These are phyloP conservation scores for Centropus bengalensis DNA, from an alignment of 2,113 vertebrate species.

Conservation along the genomic window DNA sequence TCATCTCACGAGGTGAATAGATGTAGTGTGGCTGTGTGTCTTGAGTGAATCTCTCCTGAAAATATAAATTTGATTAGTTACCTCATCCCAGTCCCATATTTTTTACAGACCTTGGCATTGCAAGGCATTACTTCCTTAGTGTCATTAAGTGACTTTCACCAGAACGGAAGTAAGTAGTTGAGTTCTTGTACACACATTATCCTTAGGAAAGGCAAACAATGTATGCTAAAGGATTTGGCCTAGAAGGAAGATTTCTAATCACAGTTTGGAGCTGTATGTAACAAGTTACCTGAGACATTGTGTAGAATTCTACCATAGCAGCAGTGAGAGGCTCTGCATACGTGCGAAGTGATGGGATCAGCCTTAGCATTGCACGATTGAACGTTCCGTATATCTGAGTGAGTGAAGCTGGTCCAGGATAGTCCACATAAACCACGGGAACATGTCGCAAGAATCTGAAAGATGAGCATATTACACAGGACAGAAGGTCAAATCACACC, in stretches of 20 bases:
- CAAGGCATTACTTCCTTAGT: background rate
- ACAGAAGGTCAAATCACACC: background rate
- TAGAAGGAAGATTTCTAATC: background rate
- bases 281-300: conserved; percentile 93
- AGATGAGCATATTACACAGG: background rate
- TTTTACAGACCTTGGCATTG: background rate
- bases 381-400: conserved; percentile 99
- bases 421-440: conserved; percentile 98
- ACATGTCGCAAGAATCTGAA: conserved; percentile 93
- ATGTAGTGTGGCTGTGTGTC: conserved; percentile 98
- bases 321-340: conserved; percentile 96
- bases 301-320: conserved; percentile 99
- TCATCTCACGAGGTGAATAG: conserved; percentile 99
- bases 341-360: conserved; percentile 93
- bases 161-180: background rate
- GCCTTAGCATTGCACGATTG: conserved; percentile 95
- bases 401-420: conserved; percentile 95
- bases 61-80: background rate
- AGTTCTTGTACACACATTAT: background rate
- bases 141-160: background rate
- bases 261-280: background rate
- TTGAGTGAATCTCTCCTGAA: conserved; percentile 96
- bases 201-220: background rate
- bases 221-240: background rate
- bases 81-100: background rate